Evolutionary conservation across 2,888 invertebrate species (phyloP).

Genomic region (Cinara cedri): DNA sequence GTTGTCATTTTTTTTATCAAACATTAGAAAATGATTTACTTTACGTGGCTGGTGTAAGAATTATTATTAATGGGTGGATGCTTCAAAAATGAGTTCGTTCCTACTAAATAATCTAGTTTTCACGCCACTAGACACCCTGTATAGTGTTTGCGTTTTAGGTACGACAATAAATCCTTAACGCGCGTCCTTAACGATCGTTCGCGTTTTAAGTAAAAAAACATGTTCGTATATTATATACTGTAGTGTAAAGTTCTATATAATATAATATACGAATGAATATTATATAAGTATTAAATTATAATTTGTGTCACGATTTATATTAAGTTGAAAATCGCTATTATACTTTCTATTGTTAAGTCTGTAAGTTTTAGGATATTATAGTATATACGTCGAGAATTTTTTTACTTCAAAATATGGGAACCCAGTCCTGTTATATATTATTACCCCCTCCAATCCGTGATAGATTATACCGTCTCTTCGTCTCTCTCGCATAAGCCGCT

Average conservation of each 20-base stretch:
- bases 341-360: conserved; percentile 10
- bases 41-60: no score
- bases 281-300: background rate
- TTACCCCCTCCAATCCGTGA: conserved; percentile 11
- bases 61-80: no score
- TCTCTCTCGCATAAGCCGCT: background rate
- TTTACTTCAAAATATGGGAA: background rate
- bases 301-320: conserved; percentile 3
- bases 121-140: no score
- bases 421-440: background rate
- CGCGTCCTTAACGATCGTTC: background rate
- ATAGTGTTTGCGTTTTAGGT: background rate
- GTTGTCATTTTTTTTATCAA: no score
- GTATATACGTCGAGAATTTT: conserved; percentile 1
- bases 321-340: background rate
- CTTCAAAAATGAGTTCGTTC: no score
- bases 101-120: no score
- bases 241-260: no score
- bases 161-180: background rate
- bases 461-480: background rate
- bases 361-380: background rate
- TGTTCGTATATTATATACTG: no score
- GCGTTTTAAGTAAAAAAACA: background rate
- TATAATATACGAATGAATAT: background rate
- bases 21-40: no score